Percentiles rank a stretch among this genome's conserved stretches.
Evolutionary conservation across 2,888 invertebrate genomes (phyloP).

Genomic region (Argyresthia albistria): DNA sequence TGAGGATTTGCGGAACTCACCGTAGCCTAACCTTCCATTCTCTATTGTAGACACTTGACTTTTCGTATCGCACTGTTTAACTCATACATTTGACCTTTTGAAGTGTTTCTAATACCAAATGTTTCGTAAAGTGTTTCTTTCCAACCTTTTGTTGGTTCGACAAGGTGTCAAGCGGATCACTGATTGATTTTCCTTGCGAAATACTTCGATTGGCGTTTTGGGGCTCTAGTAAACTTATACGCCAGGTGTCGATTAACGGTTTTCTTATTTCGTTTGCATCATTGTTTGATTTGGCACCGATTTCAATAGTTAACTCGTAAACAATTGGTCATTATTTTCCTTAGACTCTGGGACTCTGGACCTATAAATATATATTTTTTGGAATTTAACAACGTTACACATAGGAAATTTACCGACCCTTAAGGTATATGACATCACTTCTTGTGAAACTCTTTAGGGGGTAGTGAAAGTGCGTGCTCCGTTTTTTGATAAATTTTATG

Average conservation of each 20-base stretch:
- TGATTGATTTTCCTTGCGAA: constrained; percentile 25
- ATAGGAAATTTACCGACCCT: constrained; percentile 33
- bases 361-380: too few relatives aligned
- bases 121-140: constrained; percentile 32
- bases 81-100: constrained; percentile 40
- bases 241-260: neutral
- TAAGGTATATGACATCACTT: constrained; percentile 37
- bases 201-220: constrained; percentile 11
- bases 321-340: too few relatives aligned
- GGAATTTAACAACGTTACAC: constrained; percentile 12
- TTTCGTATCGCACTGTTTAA: constrained; percentile 23
- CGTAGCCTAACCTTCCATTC: constrained; percentile 8
- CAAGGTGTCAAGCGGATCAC: constrained; percentile 24
- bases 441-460: constrained; percentile 13
- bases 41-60: constrained; percentile 15
- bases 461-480: constrained; percentile 23
- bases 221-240: neutral
- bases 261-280: too few relatives aligned
- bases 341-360: too few relatives aligned
- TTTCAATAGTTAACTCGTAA: too few relatives aligned
- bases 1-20: too few relatives aligned
- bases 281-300: too few relatives aligned
- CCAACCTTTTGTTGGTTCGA: constrained; percentile 24
- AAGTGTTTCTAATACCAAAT: constrained; percentile 24
- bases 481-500: neutral